A percentile compares a stretch with the other conserved stretches of the same genome.
Evolutionary conservation across 2,797 vertebrate species (phyloP).

Genomic region (Paedocypris micromegethes): DNA sequence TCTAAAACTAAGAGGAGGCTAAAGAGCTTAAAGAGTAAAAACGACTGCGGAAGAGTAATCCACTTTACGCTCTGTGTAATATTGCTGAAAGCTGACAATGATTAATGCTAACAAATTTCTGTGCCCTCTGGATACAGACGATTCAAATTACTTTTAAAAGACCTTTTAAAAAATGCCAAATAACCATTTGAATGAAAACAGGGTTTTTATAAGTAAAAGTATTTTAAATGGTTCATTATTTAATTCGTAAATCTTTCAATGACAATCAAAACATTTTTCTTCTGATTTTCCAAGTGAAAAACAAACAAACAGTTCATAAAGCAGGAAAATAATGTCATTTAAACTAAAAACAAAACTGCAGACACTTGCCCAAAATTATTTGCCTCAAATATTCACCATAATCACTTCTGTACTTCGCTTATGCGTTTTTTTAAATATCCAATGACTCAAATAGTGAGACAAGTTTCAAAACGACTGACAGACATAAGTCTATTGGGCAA

Average conservation of each 20-base stretch:
- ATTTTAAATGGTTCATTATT: too few relatives aligned
- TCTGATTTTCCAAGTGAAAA: neutral
- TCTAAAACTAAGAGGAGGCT: conserved; percentile 33
- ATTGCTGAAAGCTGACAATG: conserved; percentile 42
- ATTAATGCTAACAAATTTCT: conserved; percentile 41
- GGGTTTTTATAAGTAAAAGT: too few relatives aligned
- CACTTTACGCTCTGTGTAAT: conserved; percentile 47
- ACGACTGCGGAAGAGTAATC: conserved; percentile 48
- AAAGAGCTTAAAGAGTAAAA: conserved; percentile 48
- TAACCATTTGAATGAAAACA: too few relatives aligned
- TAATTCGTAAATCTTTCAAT: neutral
- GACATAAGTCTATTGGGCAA: too few relatives aligned
- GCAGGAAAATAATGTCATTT: conserved; percentile 18
- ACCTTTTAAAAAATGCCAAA: too few relatives aligned
- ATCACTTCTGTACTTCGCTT: too few relatives aligned
- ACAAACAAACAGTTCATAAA: neutral
- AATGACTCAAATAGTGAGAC: too few relatives aligned
- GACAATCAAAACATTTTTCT: neutral
- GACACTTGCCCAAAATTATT: conserved; percentile 16
- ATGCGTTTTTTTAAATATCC: too few relatives aligned
- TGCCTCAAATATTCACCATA: conserved; percentile 12
- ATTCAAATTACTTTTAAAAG: too few relatives aligned
- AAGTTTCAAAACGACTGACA: too few relatives aligned
- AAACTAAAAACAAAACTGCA: conserved; percentile 8
- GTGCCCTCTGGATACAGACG: conserved; percentile 4